Base-by-base conservation (phyloP, 2,888 invertebrate genomes). In the Acleris sparsana region DNA sequence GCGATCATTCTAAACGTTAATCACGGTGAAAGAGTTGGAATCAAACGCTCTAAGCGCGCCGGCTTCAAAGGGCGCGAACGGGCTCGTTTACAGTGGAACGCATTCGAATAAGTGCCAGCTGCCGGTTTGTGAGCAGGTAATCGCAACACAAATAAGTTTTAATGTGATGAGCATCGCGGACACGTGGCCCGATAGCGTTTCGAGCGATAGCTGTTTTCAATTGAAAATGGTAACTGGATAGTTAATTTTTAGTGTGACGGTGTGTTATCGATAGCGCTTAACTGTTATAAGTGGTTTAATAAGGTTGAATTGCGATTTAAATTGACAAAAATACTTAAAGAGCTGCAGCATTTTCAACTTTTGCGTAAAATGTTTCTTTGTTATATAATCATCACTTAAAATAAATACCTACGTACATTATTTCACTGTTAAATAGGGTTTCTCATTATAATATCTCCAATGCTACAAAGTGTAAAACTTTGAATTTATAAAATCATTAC, bases 61-160 rank as follows among this genome's bases (percentile, higher is more conserved):
- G 78, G 80, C 75, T 80, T 88, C 87, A 88, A 88, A 90, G 88
- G 82, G 84, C 80, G 79, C 76, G 74, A 87, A 88, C 89, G 87
- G 88, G 79, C 88, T 84, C 80, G 81, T 79, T 90, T 83, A 87
- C 86, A 90, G 85, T 78, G 79, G 76, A 80, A 82, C 77, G 81
- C 82, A 84, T 83, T 82, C 80, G 79, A 83, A 86, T 86, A 82
- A 80, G 78, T 80, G 79, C 82, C 79, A 80, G 75, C 78, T 76
- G 73, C 69, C 73, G 75, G 65, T 72, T 74, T 68, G 73, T 82
- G 84, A 81, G 78, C 82, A 81, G 82, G 82, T 86, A 85, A 87
- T 86, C 85, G 82, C 75, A 75, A 78, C 82, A 84, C 80, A 86
- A 84, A 85, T 86, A 83, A 83, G 75, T 80, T 84, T 84, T 82